Conservation (phyloP, 2,113 vertebrate genomes). For the Rattus norvegicus region GRCr8 NC_086022.1:80725501-80726000, state of each 20-base stretch:
- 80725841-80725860: not conserved
- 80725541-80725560: not conserved
- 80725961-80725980: not conserved
- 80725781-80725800: not conserved
- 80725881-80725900: not conserved
- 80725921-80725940: not conserved
- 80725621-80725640: slow-evolving; percentile 29
- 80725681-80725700: slow-evolving; percentile 25
- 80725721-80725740: not conserved
- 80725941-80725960: not conserved
- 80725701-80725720: not conserved
- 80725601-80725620: not conserved
- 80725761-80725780: slow-evolving; percentile 55
- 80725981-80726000: not conserved
- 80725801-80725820: not conserved
- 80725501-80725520: not conserved
- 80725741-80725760: slow-evolving; percentile 5
- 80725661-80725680: slow-evolving; percentile 3
- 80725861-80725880: not conserved
- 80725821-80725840: not conserved
- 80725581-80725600: not conserved
- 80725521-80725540: not conserved
- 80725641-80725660: slow-evolving; percentile 17
- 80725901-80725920: not conserved
- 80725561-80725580: not conserved